Evolutionary conservation across 1,140 invertebrate genomes (phyloP).

Genomic region (Drosophila subpulchrella): DNA sequence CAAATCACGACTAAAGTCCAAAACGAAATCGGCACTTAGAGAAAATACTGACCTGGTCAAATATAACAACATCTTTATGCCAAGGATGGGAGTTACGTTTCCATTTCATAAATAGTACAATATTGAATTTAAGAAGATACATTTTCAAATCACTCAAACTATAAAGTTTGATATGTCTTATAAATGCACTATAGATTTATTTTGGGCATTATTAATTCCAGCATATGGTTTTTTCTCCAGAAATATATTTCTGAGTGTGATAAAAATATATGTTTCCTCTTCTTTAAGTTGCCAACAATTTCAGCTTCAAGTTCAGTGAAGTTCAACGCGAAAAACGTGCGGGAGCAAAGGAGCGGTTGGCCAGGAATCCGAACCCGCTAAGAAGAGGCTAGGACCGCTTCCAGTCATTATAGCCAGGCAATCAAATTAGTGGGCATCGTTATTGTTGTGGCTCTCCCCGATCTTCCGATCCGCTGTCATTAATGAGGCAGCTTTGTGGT

Average conservation of each 20-base stretch:
- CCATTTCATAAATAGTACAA: too few relatives aligned
- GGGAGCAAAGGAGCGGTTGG: constrained; percentile 62
- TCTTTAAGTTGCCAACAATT: constrained; percentile 40
- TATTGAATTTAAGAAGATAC: too few relatives aligned
- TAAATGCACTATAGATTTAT: too few relatives aligned
- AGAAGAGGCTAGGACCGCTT: constrained; percentile 25
- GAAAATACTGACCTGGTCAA: neutral
- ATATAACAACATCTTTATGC: neutral
- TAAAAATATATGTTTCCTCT: constrained; percentile 32
- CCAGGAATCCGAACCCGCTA: constrained; percentile 21
- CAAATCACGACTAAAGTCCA: constrained; percentile 71
- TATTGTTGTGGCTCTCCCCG: constrained; percentile 20
- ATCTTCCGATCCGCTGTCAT: constrained; percentile 37
- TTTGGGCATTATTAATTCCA: too few relatives aligned
- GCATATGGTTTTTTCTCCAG: too few relatives aligned
- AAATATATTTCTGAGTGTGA: constrained; percentile 18
- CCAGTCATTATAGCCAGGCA: constrained; percentile 73
- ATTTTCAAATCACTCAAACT: too few relatives aligned
- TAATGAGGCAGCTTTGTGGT: constrained; percentile 70
- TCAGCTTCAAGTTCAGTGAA: constrained; percentile 79
- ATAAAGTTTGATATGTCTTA: too few relatives aligned
- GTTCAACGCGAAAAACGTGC: constrained; percentile 82
- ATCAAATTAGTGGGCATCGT: constrained; percentile 63
- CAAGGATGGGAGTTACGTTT: too few relatives aligned
- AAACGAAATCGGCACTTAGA: constrained; percentile 16